Percentiles rank a stretch among this genome's conserved stretches.
phyloP scores from a whole-genome alignment of 1,140 invertebrate genomes.

The Megalonaias nervosa region DNA sequence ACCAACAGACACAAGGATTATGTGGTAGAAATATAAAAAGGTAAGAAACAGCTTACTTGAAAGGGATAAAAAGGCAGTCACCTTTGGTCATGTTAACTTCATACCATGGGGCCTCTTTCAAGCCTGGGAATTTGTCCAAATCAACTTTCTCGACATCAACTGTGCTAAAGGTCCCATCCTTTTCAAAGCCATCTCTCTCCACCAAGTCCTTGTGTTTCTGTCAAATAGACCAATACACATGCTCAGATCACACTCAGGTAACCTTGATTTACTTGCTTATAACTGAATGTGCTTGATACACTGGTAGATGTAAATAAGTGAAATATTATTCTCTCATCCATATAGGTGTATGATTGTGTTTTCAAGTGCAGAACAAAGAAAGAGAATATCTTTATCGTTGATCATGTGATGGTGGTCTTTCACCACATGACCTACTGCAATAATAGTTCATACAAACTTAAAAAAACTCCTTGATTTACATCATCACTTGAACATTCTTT shows the following conservation, averaged over 20 bases:
- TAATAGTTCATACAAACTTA: no score
- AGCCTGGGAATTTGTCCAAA: slow-evolving; percentile 56
- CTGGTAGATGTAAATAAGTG: no score
- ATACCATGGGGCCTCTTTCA: slow-evolving; percentile 60
- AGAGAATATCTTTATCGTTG: no score
- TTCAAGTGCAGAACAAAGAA: no score
- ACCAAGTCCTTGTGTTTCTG: slow-evolving; percentile 51
- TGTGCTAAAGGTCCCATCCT: slow-evolving; percentile 60
- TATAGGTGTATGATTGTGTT: no score
- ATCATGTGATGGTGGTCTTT: no score
- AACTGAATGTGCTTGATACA: neutral
- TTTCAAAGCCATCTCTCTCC: slow-evolving; percentile 48
- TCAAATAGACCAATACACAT: slow-evolving; percentile 2
- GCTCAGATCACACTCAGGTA: neutral
- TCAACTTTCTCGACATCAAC: slow-evolving; percentile 68
- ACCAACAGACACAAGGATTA: no score
- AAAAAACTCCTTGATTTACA: no score
- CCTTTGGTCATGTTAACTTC: slow-evolving; percentile 60
- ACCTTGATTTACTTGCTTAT: neutral
- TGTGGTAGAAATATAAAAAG: no score
- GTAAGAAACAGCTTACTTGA: slow-evolving; percentile 42
- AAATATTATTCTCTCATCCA: no score
- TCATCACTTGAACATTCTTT: no score
- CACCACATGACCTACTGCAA: no score
- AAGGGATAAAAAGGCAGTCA: slow-evolving; percentile 70